Conservation (phyloP, 2,113 vertebrate species). For the Columba livia region DNA sequence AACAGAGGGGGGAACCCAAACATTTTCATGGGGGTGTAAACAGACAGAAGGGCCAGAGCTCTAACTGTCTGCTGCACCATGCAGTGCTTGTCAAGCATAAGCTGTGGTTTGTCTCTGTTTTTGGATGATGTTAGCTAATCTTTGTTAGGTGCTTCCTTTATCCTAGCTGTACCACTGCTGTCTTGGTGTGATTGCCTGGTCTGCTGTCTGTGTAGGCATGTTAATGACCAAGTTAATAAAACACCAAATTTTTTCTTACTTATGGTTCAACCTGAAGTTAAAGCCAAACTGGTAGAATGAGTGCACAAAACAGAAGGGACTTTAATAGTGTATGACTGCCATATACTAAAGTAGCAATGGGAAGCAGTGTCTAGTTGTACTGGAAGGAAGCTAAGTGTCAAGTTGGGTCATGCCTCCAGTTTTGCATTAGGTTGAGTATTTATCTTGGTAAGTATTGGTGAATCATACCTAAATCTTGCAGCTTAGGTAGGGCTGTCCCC, state of each 20-base stretch:
- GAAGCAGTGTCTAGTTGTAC: neutral
- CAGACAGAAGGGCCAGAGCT: neutral
- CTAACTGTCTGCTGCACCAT: neutral
- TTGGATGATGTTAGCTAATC: neutral
- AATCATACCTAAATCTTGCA: neutral
- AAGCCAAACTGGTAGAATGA: neutral
- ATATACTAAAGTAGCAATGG: neutral
- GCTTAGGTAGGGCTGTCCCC: neutral
- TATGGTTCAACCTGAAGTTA: neutral
- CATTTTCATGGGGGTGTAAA: neutral
- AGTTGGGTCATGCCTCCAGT: neutral
- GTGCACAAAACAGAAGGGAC: neutral
- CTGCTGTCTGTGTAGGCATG: neutral
- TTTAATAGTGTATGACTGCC: neutral
- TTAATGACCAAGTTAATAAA: neutral
- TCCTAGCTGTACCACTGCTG: neutral
- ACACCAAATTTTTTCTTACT: neutral
- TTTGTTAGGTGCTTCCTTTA: neutral
- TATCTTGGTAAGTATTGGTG: neutral
- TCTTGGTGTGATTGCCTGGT: neutral
- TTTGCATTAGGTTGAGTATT: neutral
- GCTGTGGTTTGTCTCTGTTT: neutral
- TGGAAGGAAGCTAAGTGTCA: neutral
- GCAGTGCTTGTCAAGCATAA: neutral
- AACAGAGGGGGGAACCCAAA: neutral